A percentile compares a stretch with the other conserved stretches of the same genome.
Evolutionary conservation across 53 echinoderm and acorn worm species (phyloP).

Genomic region (Antedon mediterranea): DNA sequence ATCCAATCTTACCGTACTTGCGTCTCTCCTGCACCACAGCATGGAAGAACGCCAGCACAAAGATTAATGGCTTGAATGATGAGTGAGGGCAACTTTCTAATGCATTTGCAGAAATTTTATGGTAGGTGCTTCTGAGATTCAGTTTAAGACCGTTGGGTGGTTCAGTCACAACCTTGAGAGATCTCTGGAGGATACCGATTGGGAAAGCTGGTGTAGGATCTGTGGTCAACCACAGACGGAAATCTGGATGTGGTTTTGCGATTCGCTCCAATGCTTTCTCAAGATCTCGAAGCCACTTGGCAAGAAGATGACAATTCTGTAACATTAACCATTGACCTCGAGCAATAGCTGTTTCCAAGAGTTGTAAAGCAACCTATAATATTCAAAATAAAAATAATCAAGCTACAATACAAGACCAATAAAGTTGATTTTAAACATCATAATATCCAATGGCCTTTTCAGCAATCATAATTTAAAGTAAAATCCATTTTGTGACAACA

Average conservation of each 20-base stretch:
- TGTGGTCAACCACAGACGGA: constrained; percentile 95
- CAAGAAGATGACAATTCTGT: constrained; percentile 93
- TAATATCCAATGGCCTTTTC: too few species aligned
- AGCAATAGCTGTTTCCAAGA: constrained; percentile 92
- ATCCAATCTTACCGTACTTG: constrained; percentile 98
- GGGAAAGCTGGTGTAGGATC: constrained; percentile 96
- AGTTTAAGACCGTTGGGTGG: constrained; percentile 97
- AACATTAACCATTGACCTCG: constrained; percentile 99
- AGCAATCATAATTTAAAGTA: too few species aligned
- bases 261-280: constrained; percentile 93
- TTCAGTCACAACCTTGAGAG: constrained; percentile 97
- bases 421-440: too few species aligned
- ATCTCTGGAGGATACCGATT: constrained; percentile 92
- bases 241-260: constrained; percentile 92
- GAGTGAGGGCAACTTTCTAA: constrained; percentile 88
- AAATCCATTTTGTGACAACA: too few species aligned
- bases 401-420: too few species aligned
- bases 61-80: constrained; percentile 91
- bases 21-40: constrained; percentile 95
- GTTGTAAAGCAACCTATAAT: constrained; percentile 89
- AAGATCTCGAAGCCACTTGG: constrained; percentile 89
- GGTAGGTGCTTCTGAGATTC: constrained; percentile 88
- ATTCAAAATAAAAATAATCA: too few species aligned
- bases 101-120: constrained; percentile 82
- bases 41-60: constrained; percentile 90